Evolutionary conservation across 2,888 invertebrate species (phyloP).

Genomic region (Cryptosula pallasiana): DNA sequence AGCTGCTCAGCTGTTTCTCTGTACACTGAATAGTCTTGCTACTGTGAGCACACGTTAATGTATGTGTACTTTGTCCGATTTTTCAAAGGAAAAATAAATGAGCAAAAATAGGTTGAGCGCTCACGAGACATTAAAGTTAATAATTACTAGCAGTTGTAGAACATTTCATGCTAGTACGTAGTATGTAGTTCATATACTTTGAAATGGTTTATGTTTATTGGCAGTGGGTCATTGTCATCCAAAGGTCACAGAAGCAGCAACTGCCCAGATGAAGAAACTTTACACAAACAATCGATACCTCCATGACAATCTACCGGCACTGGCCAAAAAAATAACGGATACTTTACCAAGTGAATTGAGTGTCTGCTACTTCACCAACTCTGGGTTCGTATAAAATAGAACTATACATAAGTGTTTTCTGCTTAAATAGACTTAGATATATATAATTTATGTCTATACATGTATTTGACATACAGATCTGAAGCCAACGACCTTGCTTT

Average conservation of each 20-base stretch:
- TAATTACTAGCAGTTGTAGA: too few species aligned
- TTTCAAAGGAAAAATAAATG: too few species aligned
- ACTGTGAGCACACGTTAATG: too few species aligned
- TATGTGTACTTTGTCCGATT: too few species aligned
- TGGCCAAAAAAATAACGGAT: slow-evolving; percentile 75
- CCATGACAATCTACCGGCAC: slow-evolving; percentile 88
- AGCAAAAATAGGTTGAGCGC: too few species aligned
- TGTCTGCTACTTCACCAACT: slow-evolving; percentile 94
- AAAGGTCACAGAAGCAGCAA: slow-evolving; percentile 81
- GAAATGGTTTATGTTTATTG: background rate
- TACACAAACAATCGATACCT: slow-evolving; percentile 94
- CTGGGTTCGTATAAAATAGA: slow-evolving; percentile 73
- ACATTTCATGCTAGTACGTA: too few species aligned
- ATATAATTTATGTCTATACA: background rate
- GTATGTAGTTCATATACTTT: too few species aligned
- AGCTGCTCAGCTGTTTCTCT: too few species aligned
- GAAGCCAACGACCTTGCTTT: slow-evolving; percentile 97
- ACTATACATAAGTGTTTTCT: too few species aligned
- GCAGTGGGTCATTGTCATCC: slow-evolving; percentile 97
- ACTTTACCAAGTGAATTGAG: slow-evolving; percentile 79
- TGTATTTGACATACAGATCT: slow-evolving; percentile 58
- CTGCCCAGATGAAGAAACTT: slow-evolving; percentile 81
- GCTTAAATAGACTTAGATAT: too few species aligned
- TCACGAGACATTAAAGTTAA: too few species aligned
- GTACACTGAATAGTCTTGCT: too few species aligned